Base-by-base conservation (phyloP, 2,113 vertebrate genomes). In the Nothocercus nigrocapillus region DNA sequence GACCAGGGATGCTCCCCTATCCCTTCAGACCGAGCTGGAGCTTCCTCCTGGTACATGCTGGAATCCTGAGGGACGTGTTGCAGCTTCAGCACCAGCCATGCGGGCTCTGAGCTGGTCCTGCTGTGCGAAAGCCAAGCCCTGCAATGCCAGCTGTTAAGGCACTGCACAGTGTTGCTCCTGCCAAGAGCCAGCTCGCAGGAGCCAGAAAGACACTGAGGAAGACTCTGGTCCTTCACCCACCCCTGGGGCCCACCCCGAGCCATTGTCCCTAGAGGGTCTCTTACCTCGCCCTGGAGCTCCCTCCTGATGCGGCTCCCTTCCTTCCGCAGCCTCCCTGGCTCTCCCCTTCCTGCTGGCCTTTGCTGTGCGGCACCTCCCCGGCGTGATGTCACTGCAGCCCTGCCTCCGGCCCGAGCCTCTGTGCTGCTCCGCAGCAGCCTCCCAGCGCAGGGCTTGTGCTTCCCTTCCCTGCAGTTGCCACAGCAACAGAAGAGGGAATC, bases 401-500 rank as follows among this genome's bases (percentile, higher is more conserved):
- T 42, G 89, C 93, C 93, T 88, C 83, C 88, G 93, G 38, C 38
- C 59, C 24, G 40, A 28, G 89, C 95, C 85, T 68, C 83, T 85
- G 73, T 92, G 21, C 61, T 59, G 67, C 34, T 36, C 28, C 42
- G 19, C 15, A 16, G 27, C 91, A 51, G n/a, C 87, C 91, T 72
- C 24, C 80, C 16, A 5, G 30, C 19, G 14, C 24, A 6, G 51
- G 45, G 61, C 70, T 78, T 53, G 78, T 88, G 76, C 92, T 79
- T 79, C 90, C 87, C 92, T 86, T 67, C 90, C 83, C 88, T 49
- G 72, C 80, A 22, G 95, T 96, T 96, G 89, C 96, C 91, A 91
- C 86, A 62, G 96, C 47, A 61, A 96, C 93, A 25, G 76, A 81
- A 89, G 44, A 40, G 92, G 97, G 95, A 96, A 96, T 96, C 95